Evolutionary conservation across 2,113 vertebrate genomes (phyloP).

Genomic region (Odocoileus hemionus): DNA sequence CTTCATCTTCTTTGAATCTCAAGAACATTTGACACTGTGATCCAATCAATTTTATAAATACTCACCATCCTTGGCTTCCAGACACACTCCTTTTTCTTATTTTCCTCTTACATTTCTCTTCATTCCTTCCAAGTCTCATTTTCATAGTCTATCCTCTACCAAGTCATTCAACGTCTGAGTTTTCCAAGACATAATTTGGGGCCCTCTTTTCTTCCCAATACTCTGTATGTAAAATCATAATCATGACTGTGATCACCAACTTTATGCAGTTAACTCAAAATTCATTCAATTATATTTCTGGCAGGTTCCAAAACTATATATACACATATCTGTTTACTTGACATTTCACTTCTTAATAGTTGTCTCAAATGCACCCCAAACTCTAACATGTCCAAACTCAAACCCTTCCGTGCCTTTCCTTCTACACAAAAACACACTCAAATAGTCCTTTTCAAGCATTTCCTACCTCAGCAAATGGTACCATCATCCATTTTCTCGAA

Average conservation of each 20-base stretch:
- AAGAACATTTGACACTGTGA: background rate
- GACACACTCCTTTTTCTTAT: background rate
- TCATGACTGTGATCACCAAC: background rate
- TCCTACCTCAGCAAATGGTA: background rate
- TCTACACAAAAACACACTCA: background rate
- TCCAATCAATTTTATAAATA: background rate
- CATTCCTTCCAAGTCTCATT: background rate
- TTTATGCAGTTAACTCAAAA: conserved; percentile 15
- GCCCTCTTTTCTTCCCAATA: background rate
- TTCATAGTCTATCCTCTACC: background rate
- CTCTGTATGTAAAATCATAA: background rate
- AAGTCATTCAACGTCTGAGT: background rate
- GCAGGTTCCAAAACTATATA: background rate
- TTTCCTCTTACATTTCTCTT: conserved; percentile 1
- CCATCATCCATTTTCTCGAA: conserved; percentile 19
- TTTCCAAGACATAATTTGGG: background rate
- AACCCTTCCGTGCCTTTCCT: background rate
- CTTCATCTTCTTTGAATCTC: background rate
- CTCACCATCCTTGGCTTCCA: background rate
- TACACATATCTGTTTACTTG: background rate
- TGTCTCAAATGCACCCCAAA: background rate
- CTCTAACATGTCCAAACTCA: background rate
- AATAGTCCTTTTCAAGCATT: background rate
- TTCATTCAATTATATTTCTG: background rate
- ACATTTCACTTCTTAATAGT: background rate